Evolutionary conservation across 2,888 invertebrate species (phyloP).

Genomic region (Calephelis perditalis): DNA sequence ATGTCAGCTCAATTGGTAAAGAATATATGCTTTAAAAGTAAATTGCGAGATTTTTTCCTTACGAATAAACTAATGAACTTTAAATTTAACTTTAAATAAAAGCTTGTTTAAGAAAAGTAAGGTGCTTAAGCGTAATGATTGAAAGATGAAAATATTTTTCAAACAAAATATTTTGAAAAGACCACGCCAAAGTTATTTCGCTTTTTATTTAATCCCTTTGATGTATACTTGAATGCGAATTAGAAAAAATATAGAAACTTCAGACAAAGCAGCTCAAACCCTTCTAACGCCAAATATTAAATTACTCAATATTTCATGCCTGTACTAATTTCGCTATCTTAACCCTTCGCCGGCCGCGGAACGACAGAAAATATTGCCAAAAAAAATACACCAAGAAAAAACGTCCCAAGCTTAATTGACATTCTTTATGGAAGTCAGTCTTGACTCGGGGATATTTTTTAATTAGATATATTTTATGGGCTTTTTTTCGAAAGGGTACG

Average conservation of each 20-base stretch:
- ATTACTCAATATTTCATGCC: conserved; percentile 78
- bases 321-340: conserved; percentile 77
- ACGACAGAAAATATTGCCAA: conserved; percentile 62
- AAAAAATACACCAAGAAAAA: conserved; percentile 50
- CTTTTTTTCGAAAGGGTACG: conserved; percentile 72
- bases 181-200: conserved; percentile 8
- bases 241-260: conserved; percentile 40
- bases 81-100: too few relatives aligned
- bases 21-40: too few relatives aligned
- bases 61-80: too few relatives aligned
- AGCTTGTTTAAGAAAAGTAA: conserved; percentile 23
- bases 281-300: conserved; percentile 61
- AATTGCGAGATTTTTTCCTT: too few relatives aligned
- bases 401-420: conserved; percentile 73
- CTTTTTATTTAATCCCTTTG: conserved; percentile 25
- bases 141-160: background rate
- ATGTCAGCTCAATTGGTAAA: too few relatives aligned
- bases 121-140: conserved; percentile 29
- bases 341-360: conserved; percentile 69
- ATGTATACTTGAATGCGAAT: conserved; percentile 40
- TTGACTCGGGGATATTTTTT: conserved; percentile 78
- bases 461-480: conserved; percentile 80
- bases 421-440: conserved; percentile 79
- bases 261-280: conserved; percentile 33
- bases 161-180: conserved; percentile 9